phyloP scores from a whole-genome alignment of 2,113 vertebrate genomes.

The Origma solitaria region DNA sequence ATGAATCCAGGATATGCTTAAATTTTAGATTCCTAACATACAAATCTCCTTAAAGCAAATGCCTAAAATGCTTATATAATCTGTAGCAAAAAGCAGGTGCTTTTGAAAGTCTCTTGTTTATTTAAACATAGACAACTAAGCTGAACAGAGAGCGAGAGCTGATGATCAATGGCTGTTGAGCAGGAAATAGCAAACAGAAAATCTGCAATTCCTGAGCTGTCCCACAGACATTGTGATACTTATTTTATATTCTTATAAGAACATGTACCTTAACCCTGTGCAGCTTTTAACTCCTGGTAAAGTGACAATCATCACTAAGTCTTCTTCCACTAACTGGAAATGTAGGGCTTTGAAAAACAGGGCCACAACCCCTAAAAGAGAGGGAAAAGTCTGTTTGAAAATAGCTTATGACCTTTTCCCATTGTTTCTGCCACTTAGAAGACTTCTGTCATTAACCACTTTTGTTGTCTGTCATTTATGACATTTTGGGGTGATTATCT shows the following conservation, averaged over 20 bases:
- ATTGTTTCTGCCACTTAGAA: background rate
- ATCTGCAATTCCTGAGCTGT: background rate
- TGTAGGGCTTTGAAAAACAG: background rate
- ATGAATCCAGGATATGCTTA: background rate
- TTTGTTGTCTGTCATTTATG: background rate
- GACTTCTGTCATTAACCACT: background rate
- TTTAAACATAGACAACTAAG: background rate
- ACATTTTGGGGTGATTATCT: background rate
- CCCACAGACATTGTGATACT: background rate
- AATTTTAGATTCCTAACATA: background rate
- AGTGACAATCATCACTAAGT: background rate
- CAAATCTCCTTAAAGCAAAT: background rate
- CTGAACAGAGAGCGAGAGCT: background rate
- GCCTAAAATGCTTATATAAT: background rate
- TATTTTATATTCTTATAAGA: background rate
- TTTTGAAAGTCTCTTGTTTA: background rate
- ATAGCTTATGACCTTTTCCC: background rate
- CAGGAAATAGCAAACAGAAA: background rate
- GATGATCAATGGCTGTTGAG: background rate
- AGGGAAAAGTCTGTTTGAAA: background rate
- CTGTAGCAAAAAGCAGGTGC: background rate
- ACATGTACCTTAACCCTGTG: background rate
- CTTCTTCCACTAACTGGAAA: background rate
- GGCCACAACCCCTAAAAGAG: background rate
- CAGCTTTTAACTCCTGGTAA: background rate